Base-by-base conservation (phyloP, 2,888 invertebrate species). In the Carabus problematicus region DNA sequence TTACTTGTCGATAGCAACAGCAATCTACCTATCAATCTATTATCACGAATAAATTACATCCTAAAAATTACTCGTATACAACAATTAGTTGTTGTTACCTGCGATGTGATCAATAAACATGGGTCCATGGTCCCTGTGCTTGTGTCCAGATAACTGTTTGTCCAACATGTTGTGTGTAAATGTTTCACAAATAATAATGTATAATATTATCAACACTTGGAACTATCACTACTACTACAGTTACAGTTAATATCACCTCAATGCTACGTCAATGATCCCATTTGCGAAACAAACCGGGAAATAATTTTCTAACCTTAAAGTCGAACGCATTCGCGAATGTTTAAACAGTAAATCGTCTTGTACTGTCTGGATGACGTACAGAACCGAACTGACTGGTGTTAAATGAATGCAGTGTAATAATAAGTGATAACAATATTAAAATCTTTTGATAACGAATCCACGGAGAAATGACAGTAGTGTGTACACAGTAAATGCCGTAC, bases 91-190 rank as follows among this genome's bases (percentile, higher is more conserved):
- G 14, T 29, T 45, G 39, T 60, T 67, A 67, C 67, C 67, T 67
- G 67, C 11, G 42, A 59, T 29, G 6, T 29, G 29, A 29, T 29
- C 29, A 29, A 29, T 29, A 29, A 3, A 29, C 29, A 29, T 29
- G 45, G 47, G 67, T 19, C 41, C 54, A 59, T 52, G 59, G 19
- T 67, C 59, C 18, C 16, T 59, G 41, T 59, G 59, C 39, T 58
- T 58, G 14, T 59, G 29, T 29, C 29, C 47, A 2, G 52, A 42
- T 8, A 52, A 49, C 41, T 67, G 67, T 42, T 60, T 67, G 60
- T 67, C 67, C 67, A 67, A 67, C 67, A 67, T 67, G 42, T 67
- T 67, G 43, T 12, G 43, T 12, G 29, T 29, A 19, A 19, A 29
- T 11, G 8, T 19, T 29, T 29, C 18, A 18, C 29, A 29, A 56